These are phyloP conservation scores for Scleropages formosus DNA, from an alignment of 2,797 vertebrate species.

Conservation along the genomic window DNA sequence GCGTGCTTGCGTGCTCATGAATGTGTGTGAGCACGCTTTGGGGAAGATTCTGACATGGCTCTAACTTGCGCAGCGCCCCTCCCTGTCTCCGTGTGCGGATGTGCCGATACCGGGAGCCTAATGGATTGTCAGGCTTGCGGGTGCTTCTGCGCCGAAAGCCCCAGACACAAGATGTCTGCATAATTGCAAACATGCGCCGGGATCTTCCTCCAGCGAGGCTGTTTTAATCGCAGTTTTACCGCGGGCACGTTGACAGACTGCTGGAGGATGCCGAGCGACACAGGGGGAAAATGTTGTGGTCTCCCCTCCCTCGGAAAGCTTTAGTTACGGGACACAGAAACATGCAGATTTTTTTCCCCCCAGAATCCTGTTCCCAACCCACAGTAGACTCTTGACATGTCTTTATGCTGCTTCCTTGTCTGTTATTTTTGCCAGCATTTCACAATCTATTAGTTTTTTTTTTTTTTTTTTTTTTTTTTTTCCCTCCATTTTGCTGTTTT, in stretches of 20 bases:
- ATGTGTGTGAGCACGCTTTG: neutral
- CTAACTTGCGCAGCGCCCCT: neutral
- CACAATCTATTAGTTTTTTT: slow-evolving; percentile 16
- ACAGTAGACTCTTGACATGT: slow-evolving; percentile 23
- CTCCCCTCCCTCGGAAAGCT: slow-evolving; percentile 11
- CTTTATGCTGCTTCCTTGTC: slow-evolving; percentile 1
- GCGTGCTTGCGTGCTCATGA: too few relatives aligned
- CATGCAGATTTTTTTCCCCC: slow-evolving; percentile 19
- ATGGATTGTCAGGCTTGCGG: slow-evolving; percentile 17
- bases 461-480: neutral
- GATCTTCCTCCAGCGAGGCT: slow-evolving; percentile 21
- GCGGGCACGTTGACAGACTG: slow-evolving; percentile 27
- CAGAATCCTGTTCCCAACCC: slow-evolving; percentile 11
- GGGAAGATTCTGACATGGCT: neutral
- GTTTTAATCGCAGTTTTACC: slow-evolving; percentile 31
- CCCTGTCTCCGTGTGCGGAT: neutral
- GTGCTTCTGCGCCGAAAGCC: neutral
- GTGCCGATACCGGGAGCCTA: neutral
- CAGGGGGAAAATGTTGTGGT: neutral
- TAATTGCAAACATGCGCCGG: slow-evolving; percentile 24
- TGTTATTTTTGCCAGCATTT: slow-evolving; percentile 9
- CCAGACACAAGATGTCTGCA: slow-evolving; percentile 22
- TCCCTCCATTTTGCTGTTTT: slow-evolving; percentile 22
- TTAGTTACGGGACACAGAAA: slow-evolving; percentile 24
- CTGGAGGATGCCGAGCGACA: neutral